Evolutionary conservation across 2,113 vertebrate genomes (phyloP), one percentile per base, ranked within the genome.

Genomic region (Mesoclemmys tuberculata): DNA sequence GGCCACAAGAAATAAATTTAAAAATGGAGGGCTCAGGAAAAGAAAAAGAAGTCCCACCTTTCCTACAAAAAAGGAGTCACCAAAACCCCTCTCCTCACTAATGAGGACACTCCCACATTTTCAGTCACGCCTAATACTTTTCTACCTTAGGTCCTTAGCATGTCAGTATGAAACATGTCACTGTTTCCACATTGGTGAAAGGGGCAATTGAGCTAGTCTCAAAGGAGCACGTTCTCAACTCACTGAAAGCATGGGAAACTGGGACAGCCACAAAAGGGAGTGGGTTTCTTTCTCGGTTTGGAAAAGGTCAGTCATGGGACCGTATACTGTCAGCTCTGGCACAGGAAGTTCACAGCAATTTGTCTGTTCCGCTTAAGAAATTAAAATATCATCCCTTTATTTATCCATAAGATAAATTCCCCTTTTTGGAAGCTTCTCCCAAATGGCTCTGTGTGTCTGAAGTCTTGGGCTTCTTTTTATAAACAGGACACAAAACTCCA

Each of bases 401-500:
- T n/a, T n/a, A n/a, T n/a, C 90, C 89, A 92, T 87, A 91, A 87
- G 95, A 95, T 91, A 96, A 95, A 95, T 93, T 95, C 88, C 92
- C 90, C 95, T 96, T 89, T 97, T 92, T 96, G 97, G 96, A 95
- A 95, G 95, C 64, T 95, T 88, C 85, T 94, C 96, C 80, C 93
- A 90, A 95, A 95, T 95, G 95, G 92, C 89, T 80, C 95, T 96
- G 92, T 84, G 95, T 93, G 90, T 80, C 85, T 91, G 95, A 92
- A 80, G 84, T 85, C 94, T 96, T 95, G 82, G 84, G 91, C 97
- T 98, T 99, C 98, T 99, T 98, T 99, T 99, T 93, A 99, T 97
- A 97, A 99, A 99, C 96, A 99, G 93, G 90, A 99, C 95, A 51
- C 98, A 99, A 98, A 99, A 98, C 52, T 95, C 98, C 94, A 99